Conservation (phyloP, 2,113 vertebrate species). For the Chaetura pelagica region DNA sequence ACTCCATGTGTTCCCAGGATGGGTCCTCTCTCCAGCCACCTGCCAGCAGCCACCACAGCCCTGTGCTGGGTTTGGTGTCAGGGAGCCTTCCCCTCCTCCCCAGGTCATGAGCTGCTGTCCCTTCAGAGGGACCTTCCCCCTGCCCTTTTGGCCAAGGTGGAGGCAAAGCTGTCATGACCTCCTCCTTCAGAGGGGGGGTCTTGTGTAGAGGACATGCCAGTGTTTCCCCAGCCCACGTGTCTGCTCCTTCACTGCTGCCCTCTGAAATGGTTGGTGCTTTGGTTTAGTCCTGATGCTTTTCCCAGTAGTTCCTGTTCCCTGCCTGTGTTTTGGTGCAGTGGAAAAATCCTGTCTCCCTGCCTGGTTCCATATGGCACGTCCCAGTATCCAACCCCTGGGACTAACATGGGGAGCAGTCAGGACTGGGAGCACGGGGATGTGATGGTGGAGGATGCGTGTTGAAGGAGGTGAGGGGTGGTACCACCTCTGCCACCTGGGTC, state of each 20-base stretch:
- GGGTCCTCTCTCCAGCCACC: neutral
- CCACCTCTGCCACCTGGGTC: no score
- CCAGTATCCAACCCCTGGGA: no score
- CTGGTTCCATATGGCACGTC: no score
- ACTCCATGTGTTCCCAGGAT: neutral
- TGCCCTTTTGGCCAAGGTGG: neutral
- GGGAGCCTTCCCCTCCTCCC: neutral
- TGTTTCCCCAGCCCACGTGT: neutral
- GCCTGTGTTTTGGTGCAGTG: neutral
- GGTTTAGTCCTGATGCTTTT: neutral
- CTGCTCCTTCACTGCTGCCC: neutral
- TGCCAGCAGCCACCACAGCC: neutral
- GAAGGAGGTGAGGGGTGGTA: no score
- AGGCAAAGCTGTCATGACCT: neutral
- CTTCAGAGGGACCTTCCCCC: no score
- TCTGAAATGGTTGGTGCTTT: neutral
- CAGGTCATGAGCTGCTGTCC: neutral
- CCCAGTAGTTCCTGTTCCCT: no score
- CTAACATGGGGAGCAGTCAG: no score
- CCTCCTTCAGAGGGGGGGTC: neutral
- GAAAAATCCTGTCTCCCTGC: neutral
- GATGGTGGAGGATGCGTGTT: no score
- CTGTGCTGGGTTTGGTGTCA: fast-evolving
- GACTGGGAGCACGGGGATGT: no score
- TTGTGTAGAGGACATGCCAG: no score